Conservation (phyloP, 2,113 vertebrate species). For the Grammomys surdaster region DNA sequence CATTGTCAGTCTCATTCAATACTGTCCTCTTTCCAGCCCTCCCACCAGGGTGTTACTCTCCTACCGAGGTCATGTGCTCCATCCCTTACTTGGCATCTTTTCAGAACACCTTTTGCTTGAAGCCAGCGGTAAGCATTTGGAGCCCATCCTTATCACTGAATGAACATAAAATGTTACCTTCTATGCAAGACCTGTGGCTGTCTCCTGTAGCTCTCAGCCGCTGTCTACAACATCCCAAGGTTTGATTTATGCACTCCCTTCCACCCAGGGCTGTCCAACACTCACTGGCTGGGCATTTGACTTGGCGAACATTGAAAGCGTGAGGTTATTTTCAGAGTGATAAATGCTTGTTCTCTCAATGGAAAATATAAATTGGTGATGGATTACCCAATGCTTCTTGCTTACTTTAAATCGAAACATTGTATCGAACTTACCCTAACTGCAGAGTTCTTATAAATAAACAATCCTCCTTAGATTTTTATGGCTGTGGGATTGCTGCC, state of each 20-base stretch:
- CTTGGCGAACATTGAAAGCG: background rate
- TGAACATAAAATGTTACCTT: background rate
- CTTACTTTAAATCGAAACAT: conserved; percentile 61
- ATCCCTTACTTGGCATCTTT: background rate
- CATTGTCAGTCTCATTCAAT: background rate
- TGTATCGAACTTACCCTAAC: conserved; percentile 61
- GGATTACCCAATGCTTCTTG: conserved; percentile 60
- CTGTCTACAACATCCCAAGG: background rate
- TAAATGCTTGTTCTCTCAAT: conserved; percentile 51
- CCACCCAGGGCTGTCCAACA: background rate
- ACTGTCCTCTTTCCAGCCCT: background rate
- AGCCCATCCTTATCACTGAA: background rate
- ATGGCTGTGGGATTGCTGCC: conserved; percentile 57
- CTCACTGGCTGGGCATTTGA: background rate
- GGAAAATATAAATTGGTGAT: conserved; percentile 55
- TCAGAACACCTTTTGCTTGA: background rate
- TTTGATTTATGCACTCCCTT: background rate
- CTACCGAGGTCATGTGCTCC: background rate
- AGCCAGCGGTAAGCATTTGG: background rate
- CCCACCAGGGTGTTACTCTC: background rate
- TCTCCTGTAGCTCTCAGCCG: background rate
- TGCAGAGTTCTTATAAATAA: conserved; percentile 76
- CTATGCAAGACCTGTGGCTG: background rate
- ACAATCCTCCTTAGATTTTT: conserved; percentile 49
- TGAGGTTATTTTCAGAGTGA: conserved; percentile 48